Percentiles rank a stretch among this genome's conserved stretches.
Conservation (phyloP, 2,797 vertebrate species). For the Adelosebastes latens region DNA sequence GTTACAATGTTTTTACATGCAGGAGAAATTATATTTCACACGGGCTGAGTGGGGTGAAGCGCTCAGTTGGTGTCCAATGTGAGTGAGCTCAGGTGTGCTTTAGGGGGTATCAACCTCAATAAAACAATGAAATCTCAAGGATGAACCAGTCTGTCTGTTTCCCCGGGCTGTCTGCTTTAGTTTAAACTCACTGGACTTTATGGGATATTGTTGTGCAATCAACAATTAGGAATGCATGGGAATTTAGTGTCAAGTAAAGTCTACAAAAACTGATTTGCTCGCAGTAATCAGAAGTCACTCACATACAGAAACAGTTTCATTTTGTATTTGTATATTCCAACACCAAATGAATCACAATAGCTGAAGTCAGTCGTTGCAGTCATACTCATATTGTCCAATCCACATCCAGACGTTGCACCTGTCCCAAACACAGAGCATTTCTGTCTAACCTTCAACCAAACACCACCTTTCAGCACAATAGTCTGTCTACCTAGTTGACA, state of each 20-base stretch:
- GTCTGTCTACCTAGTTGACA: not conserved
- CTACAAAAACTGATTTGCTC: not conserved
- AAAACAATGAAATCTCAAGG: slow-evolving; percentile 32
- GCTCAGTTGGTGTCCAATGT: slow-evolving; percentile 43
- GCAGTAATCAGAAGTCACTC: not conserved
- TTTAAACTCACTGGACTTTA: slow-evolving; percentile 15
- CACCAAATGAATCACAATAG: not conserved
- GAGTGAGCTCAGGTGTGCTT: slow-evolving; percentile 54
- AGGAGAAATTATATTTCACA: slow-evolving; percentile 24
- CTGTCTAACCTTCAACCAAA: slow-evolving; percentile 21
- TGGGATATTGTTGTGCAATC: slow-evolving; percentile 4
- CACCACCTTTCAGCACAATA: not conserved
- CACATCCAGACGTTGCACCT: not conserved
- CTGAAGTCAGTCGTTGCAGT: not conserved
- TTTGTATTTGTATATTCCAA: slow-evolving; percentile 10
- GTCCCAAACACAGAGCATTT: not conserved
- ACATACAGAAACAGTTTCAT: not conserved
- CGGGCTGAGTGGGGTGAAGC: slow-evolving; percentile 1
- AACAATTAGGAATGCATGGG: slow-evolving; percentile 8
- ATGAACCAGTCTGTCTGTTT: slow-evolving; percentile 7
- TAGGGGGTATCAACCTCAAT: slow-evolving; percentile 13
- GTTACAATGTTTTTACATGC: slow-evolving; percentile 40
- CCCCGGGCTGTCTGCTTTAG: slow-evolving; percentile 6
- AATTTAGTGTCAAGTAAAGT: not conserved
- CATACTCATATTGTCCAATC: not conserved